Base-by-base conservation (phyloP, 2,797 vertebrate genomes). In the Brachyalestes nurse region DNA sequence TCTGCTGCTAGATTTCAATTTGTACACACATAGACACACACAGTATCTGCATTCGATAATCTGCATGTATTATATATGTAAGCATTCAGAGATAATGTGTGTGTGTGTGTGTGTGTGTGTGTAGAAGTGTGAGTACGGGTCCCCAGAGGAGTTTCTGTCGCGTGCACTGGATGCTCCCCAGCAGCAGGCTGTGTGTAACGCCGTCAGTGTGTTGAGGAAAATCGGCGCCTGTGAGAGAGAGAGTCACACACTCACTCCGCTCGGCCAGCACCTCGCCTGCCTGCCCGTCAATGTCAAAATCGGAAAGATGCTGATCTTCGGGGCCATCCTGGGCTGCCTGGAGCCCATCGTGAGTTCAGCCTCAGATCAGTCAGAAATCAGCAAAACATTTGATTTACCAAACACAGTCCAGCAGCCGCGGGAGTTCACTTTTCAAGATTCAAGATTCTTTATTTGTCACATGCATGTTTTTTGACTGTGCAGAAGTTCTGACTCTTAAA, bases 221-320 rank as follows among this genome's bases (percentile, higher is more conserved):
- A 98, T 99, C 14, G 97, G 96, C 0, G 98, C 98, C 7, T 99
- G 98, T 89, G 94, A 97, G 28, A 91, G 89, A 47, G 93, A 86
- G 0, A 88, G 91, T 6, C 95, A 97, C 45, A 85, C 83, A 61
- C 94, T 99, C 84, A 99, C 98, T 34, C 96, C 98, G 0, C 86
- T 99, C 85, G 98, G 98, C 14, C 97, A 97, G 78, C 98, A 99
- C 89, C 95, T 99, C 62, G 97, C 97, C 17, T 93, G 93, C 45
- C 90, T 99, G 88, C 98, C 98, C 5, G 97, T 99, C 88, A 97
- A 98, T 8, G 97, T 98, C 72, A 98, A 98, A 91, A 98, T 99
- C 45, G 98, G 97, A 70, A 99, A 99, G 93, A 99, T 99, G 97
- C 97, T 99, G 53, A 96, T 99, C 88, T 99, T 98, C 40, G 97